Evolutionary conservation across 1,140 invertebrate genomes (phyloP).

Genomic region (Luehdorfia chinensis): DNA sequence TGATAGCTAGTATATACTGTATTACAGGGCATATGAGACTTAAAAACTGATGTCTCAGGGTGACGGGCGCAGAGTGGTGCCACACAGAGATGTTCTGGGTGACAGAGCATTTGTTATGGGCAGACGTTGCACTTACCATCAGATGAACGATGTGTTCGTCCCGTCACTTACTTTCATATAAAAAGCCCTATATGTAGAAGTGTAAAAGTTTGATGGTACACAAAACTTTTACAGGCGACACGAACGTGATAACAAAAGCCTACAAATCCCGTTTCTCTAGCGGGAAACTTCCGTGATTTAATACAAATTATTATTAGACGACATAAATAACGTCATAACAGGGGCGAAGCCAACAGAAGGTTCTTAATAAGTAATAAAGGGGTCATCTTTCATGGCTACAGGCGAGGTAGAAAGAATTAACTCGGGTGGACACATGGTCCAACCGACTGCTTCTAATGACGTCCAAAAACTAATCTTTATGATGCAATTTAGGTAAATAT

Average conservation of each 20-base stretch:
- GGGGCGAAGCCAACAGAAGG: constrained; percentile 46
- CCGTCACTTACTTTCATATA: too few species aligned
- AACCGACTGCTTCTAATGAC: not conserved
- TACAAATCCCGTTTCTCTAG: constrained; percentile 69
- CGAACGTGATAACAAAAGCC: constrained; percentile 60
- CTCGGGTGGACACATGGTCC: constrained; percentile 48
- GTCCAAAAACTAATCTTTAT: not conserved
- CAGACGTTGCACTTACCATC: too few species aligned
- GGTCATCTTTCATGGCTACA: constrained; percentile 64
- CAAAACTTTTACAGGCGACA: constrained; percentile 20
- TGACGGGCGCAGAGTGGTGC: too few species aligned
- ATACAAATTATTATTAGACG: constrained; percentile 77
- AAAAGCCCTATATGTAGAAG: too few species aligned
- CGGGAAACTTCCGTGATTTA: constrained; percentile 67
- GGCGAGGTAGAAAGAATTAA: constrained; percentile 53
- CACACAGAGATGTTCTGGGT: too few species aligned
- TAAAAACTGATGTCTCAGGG: too few species aligned
- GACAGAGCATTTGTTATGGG: too few species aligned
- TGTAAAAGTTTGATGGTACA: not conserved
- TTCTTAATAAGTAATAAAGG: constrained; percentile 76
- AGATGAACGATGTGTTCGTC: too few species aligned
- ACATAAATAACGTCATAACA: constrained; percentile 70
- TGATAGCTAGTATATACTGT: too few species aligned
- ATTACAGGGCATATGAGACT: too few species aligned
- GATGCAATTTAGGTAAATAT: too few species aligned